A percentile compares a stretch with the other conserved stretches of the same genome.
phyloP scores from a whole-genome alignment of 2,113 vertebrate genomes.

The Gymnocephalus cernua region DNA sequence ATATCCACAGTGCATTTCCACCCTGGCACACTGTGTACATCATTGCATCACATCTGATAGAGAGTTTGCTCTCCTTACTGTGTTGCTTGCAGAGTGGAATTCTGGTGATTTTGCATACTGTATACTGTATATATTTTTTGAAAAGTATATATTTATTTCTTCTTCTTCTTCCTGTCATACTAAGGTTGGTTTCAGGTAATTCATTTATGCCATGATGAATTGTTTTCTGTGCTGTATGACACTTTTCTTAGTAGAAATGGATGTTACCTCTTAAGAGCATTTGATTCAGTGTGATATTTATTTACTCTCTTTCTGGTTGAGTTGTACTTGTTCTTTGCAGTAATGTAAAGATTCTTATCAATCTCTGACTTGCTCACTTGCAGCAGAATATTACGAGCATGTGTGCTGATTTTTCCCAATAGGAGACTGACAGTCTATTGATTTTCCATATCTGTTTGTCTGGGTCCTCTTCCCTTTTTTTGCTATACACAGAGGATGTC shows the following conservation, averaged over 20 bases:
- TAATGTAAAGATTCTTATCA: conserved; percentile 1
- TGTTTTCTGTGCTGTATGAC: conserved; percentile 13
- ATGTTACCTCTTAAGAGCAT: not conserved
- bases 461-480: not conserved
- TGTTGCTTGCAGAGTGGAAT: not conserved
- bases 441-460: conserved; percentile 22
- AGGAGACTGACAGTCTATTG: conserved; percentile 8
- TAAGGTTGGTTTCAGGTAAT: conserved; percentile 7
- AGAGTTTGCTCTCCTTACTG: conserved; percentile 19
- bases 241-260: not conserved
- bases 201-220: conserved; percentile 8
- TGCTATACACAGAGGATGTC: not conserved
- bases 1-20: conserved; percentile 27
- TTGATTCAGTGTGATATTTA: not conserved
- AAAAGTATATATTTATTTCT: not conserved
- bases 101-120: conserved; percentile 9
- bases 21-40: conserved; percentile 7
- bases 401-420: conserved; percentile 2
- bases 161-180: conserved; percentile 4
- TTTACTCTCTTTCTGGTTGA: not conserved
- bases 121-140: not conserved
- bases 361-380: not conserved
- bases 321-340: not conserved
- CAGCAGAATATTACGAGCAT: not conserved
- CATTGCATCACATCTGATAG: not conserved